These are phyloP conservation scores for Octonoba sinensis DNA, from an alignment of 2,888 invertebrate genomes.

Conservation along the genomic window DNA sequence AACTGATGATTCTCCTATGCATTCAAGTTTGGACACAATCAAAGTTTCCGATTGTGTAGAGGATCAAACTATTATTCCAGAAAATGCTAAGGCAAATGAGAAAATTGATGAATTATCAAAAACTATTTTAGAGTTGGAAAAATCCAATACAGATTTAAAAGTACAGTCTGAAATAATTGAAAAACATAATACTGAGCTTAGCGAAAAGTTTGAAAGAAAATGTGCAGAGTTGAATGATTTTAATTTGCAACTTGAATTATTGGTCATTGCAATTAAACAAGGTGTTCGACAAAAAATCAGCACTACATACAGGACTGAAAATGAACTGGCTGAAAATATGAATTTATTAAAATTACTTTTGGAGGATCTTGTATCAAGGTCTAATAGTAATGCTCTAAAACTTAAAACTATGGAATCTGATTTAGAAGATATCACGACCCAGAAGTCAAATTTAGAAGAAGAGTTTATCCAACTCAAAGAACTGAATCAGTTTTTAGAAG, in stretches of 20 bases:
- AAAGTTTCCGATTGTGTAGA: no score
- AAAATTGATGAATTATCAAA: no score
- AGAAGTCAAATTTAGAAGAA: constrained; percentile 34
- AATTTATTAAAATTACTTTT: constrained; percentile 20
- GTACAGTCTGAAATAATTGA: constrained; percentile 5
- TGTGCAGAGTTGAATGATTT: constrained; percentile 30
- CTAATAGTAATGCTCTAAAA: constrained; percentile 7
- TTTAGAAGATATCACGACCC: constrained; percentile 2
- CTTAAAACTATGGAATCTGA: constrained; percentile 21
- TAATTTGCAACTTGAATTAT: constrained; percentile 38
- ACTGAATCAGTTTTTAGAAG: constrained; percentile 52
- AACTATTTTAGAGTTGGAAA: not conserved
- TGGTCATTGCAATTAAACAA: constrained; percentile 30
- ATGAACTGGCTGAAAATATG: constrained; percentile 25
- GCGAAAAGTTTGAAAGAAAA: constrained; percentile 22
- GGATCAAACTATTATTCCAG: no score
- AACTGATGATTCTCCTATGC: no score
- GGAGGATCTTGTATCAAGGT: constrained; percentile 21
- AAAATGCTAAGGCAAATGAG: no score
- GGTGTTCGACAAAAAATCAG: constrained; percentile 24
- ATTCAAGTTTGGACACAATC: no score
- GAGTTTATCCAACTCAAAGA: constrained; percentile 47
- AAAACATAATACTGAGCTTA: constrained; percentile 34
- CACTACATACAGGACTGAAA: constrained; percentile 22
- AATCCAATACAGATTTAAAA: not conserved